Base-by-base conservation (phyloP, 2,797 vertebrate species). In the Galagoides demidoff region DNA sequence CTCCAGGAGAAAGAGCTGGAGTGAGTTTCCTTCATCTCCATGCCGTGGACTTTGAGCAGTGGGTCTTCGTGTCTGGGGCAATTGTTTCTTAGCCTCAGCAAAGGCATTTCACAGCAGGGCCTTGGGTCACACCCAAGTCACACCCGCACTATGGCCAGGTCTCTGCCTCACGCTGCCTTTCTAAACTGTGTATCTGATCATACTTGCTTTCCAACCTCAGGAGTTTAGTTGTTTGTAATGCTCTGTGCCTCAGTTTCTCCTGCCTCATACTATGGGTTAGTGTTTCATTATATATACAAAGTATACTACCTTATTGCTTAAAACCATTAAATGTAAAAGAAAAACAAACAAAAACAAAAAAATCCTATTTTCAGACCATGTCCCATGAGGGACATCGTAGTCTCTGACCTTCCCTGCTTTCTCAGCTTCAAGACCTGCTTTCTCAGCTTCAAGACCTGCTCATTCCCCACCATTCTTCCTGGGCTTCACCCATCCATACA, bases 391-490 rank as follows among this genome's bases (percentile, higher is more conserved):
- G 57, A 17, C 14, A 4, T 45, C 17, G 1, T 17, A 22, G 3
- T 34, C 20, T 88, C 49, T 16, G 59, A 16, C 0, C 19, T 49
- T 70, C 17, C 25, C 29, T 84, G 0, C 19, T 45, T 82, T 45
- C 27, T 37, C 6, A 7, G 20, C 29, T 59, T 92, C 27, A 23
- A 27, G 17, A n/a, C 39, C 78, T 23, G 1, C 19, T 25, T 82
- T 45, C 27, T 37, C 6, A 7, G 20, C 29, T 59, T 92, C 27
- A 23, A 27, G 17, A n/a, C 39, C 78, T 23, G 1, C 19, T 25
- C 1, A 13, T n/a, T 17, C 13, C 5, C 20, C 39, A 13, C 55
- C 1, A 0, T 25, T 55, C 4, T 49, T 22, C 7, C 1, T 27
- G 10, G 43, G 11, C 57, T n/a, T 90, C 52, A 14, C 1, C 14